These are phyloP conservation scores for Sterrhoptilus dennistouni DNA, from an alignment of 2,113 vertebrate genomes.

Conservation along the genomic window DNA sequence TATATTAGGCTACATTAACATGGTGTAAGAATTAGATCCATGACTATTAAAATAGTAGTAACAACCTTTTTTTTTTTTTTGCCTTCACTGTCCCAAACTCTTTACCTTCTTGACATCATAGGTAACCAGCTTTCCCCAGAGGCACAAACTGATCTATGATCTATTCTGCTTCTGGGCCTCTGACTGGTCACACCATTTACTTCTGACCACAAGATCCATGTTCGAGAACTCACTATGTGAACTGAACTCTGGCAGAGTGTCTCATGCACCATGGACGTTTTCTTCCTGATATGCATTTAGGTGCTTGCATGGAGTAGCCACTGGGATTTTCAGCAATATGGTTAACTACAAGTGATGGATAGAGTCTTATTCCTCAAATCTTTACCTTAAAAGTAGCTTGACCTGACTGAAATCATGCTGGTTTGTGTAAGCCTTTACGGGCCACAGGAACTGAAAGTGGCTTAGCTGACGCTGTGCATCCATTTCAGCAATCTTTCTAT, in stretches of 20 bases:
- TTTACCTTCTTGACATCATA: background rate
- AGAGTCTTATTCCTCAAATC: background rate
- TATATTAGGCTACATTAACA: background rate
- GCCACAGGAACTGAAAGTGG: background rate
- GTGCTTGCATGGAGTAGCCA: background rate
- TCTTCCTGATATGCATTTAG: background rate
- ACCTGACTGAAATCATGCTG: background rate
- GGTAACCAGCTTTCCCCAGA: background rate
- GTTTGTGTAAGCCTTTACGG: background rate
- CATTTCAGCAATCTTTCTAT: background rate
- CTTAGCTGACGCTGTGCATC: background rate
- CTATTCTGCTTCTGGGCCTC: background rate
- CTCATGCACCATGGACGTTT: accelerated
- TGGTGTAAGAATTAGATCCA: background rate
- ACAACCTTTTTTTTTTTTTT: background rate
- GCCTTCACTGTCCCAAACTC: background rate
- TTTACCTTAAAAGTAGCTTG: background rate
- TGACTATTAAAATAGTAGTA: background rate
- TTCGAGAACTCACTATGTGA: background rate
- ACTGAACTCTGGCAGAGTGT: background rate
- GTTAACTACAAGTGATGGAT: background rate
- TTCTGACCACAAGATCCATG: background rate
- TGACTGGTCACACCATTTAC: background rate
- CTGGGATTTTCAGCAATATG: background rate
- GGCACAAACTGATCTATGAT: background rate